Conservation (phyloP, 2,888 invertebrate species). For the Lampropteryx suffumata region DNA sequence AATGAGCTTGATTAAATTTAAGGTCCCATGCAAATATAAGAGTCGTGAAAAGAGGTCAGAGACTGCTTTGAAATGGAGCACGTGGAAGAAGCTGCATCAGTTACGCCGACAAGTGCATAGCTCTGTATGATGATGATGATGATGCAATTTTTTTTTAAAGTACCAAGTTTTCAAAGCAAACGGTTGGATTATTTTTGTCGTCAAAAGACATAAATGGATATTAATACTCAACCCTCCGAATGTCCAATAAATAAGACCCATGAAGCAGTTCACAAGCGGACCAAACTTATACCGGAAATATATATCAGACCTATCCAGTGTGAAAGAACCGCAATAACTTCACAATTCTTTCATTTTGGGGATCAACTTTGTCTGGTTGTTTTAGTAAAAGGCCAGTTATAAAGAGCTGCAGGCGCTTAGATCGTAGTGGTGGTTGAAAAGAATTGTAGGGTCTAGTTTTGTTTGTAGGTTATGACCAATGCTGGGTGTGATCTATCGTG, state of each 20-base stretch:
- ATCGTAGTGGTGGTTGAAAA: constrained; percentile 26
- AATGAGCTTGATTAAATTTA: no score
- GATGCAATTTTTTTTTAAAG: neutral
- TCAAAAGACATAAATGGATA: constrained; percentile 18
- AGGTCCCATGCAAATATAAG: no score
- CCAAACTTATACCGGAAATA: constrained; percentile 74
- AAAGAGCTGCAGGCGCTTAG: constrained; percentile 33
- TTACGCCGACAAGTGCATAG: no score
- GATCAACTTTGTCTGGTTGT: constrained; percentile 44
- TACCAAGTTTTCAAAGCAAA: no score
- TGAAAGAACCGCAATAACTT: constrained; percentile 24
- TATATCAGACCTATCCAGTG: constrained; percentile 30
- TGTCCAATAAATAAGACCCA: constrained; percentile 63
- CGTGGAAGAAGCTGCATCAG: no score
- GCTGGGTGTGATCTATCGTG: constrained; percentile 48
- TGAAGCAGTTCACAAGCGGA: constrained; percentile 62
- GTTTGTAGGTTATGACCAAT: constrained; percentile 42
- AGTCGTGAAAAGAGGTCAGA: no score
- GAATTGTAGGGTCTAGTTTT: constrained; percentile 35
- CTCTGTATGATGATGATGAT: neutral
- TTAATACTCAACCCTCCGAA: constrained; percentile 24
- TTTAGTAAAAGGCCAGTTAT: constrained; percentile 43
- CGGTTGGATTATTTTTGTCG: constrained; percentile 4
- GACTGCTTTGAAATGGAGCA: no score
- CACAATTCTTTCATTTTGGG: constrained; percentile 20